A percentile compares a stretch with the other conserved stretches of the same genome.
These are phyloP conservation scores for Lamellibrachia columna DNA, from an alignment of 2,888 invertebrate genomes.

Conservation along the genomic window DNA sequence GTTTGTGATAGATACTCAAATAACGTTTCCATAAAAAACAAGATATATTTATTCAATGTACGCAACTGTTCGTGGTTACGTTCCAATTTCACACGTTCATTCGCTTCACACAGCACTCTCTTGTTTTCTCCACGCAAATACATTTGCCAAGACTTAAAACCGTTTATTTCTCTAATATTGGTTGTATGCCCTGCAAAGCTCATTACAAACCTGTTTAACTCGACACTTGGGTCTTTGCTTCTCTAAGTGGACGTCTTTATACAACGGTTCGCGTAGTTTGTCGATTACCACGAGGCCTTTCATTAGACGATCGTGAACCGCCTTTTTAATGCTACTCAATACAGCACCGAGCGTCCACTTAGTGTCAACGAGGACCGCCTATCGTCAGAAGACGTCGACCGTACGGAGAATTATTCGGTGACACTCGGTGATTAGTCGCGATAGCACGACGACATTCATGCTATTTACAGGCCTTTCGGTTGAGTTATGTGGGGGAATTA, in stretches of 20 bases:
- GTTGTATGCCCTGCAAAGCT: neutral
- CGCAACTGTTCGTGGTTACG: neutral
- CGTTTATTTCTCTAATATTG: neutral
- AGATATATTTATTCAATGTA: neutral
- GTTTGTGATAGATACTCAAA: neutral
- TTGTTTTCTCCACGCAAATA: neutral
- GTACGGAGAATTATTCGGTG: neutral
- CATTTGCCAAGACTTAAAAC: neutral
- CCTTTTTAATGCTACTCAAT: neutral
- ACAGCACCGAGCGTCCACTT: neutral
- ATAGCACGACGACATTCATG: neutral
- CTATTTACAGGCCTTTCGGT: neutral
- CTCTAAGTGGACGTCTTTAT: neutral
- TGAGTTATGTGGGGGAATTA: slow-evolving; percentile 9
- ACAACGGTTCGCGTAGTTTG: neutral
- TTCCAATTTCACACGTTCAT: neutral
- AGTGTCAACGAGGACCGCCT: neutral
- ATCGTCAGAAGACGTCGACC: neutral
- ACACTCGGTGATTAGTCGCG: neutral
- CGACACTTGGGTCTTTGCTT: neutral
- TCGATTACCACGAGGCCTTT: neutral
- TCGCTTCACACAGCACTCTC: neutral
- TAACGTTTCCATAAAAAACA: neutral
- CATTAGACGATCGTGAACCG: neutral
- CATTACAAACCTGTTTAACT: neutral